A percentile compares a stretch with the other conserved stretches of the same genome.
Conservation (phyloP, 2,888 invertebrate genomes). For the Pediacus dermestoides region DNA sequence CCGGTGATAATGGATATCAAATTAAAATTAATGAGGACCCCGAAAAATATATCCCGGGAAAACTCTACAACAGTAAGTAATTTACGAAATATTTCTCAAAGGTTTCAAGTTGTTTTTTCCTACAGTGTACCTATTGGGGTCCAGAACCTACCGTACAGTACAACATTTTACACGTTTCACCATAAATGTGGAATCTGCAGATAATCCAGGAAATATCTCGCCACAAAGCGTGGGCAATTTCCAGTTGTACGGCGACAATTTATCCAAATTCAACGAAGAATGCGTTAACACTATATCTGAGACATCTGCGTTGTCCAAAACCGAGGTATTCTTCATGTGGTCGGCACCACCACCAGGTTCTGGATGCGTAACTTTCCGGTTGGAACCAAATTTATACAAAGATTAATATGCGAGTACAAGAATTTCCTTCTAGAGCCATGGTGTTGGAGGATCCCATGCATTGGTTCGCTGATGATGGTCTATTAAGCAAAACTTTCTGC, state of each 20-base stretch:
- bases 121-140: conserved; percentile 51
- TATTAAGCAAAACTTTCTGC: conserved; percentile 75
- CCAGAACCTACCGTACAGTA: conserved; percentile 61
- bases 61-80: conserved; percentile 70
- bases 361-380: conserved; percentile 85
- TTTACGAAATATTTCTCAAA: conserved; percentile 20
- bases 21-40: conserved; percentile 76
- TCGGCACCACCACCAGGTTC: conserved; percentile 80
- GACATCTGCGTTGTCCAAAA: conserved; percentile 73
- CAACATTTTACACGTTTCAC: conserved; percentile 80
- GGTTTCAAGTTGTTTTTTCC: conserved; percentile 13
- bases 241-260: conserved; percentile 63
- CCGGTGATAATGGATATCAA: conserved; percentile 84
- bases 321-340: conserved; percentile 86
- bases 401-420: conserved; percentile 1
- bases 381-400: conserved; percentile 15
- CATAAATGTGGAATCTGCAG: conserved; percentile 66
- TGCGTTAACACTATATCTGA: conserved; percentile 85
- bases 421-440: conserved; percentile 64
- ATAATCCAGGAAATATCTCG: conserved; percentile 49
- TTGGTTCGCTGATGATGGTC: conserved; percentile 90
- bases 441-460: conserved; percentile 73
- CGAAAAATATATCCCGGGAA: conserved; percentile 77
- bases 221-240: conserved; percentile 65
- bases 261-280: conserved; percentile 70